phyloP scores from a whole-genome alignment of 2,797 vertebrate species.

The Pristis pectinata region DNA sequence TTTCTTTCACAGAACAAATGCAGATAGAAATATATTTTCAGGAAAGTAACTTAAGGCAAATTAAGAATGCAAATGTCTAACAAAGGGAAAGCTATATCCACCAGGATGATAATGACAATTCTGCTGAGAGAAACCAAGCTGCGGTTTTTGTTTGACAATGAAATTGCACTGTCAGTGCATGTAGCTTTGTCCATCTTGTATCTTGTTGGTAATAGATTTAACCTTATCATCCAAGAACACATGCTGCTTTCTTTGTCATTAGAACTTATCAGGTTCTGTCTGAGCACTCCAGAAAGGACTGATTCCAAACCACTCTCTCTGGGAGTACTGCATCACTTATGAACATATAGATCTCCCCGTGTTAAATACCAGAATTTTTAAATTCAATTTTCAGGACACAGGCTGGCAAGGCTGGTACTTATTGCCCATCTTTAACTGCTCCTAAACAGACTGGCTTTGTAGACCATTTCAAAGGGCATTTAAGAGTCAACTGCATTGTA shows the following conservation, averaged over 20 bases:
- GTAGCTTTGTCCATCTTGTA: slow-evolving; percentile 4
- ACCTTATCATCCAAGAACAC: slow-evolving; percentile 19
- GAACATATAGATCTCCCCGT: background rate
- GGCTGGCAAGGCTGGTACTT: too few relatives aligned
- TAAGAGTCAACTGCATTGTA: too few relatives aligned
- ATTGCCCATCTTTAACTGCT: too few relatives aligned
- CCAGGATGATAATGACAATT: background rate
- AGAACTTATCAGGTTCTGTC: slow-evolving; percentile 25
- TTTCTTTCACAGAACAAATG: background rate
- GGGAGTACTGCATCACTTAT: background rate
- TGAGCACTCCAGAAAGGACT: background rate
- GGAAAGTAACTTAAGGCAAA: background rate
- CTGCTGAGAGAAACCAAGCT: background rate
- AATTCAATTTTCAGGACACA: too few relatives aligned
- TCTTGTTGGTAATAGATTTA: slow-evolving; percentile 34
- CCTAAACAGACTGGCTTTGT: too few relatives aligned
- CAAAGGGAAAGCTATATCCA: background rate
- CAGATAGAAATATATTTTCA: background rate
- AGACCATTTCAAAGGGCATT: too few relatives aligned
- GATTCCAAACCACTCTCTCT: background rate
- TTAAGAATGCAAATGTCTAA: background rate
- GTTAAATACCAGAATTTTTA: background rate
- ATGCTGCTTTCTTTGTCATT: slow-evolving; percentile 27
- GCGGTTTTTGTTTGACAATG: background rate
- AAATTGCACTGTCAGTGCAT: background rate